phyloP scores from a whole-genome alignment of 2,888 invertebrate species.

The Perizoma flavofasciatum region DNA sequence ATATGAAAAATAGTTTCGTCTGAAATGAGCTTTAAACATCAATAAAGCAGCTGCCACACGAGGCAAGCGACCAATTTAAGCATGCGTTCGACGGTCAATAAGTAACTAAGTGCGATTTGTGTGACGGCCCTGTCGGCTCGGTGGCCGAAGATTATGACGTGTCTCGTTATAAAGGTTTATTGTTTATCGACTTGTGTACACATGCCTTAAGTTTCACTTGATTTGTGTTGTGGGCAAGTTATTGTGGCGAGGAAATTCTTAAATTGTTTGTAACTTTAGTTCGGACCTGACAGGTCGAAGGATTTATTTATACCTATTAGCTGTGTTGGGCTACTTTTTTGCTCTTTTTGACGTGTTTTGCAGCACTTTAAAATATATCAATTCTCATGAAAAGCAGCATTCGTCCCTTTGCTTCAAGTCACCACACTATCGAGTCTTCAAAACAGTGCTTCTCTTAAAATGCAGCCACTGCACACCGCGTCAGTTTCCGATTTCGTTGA shows the following conservation, averaged over 20 bases:
- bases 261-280: slow-evolving; percentile 22
- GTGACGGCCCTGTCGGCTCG: slow-evolving; percentile 56
- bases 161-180: slow-evolving; percentile 72
- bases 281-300: neutral
- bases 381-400: too few relatives aligned
- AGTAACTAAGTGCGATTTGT: slow-evolving; percentile 72
- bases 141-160: slow-evolving; percentile 68
- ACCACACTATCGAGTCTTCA: too few relatives aligned
- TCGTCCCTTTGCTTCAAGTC: too few relatives aligned
- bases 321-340: too few relatives aligned
- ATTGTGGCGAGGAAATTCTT: slow-evolving; percentile 23
- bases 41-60: slow-evolving; percentile 42
- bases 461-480: too few relatives aligned
- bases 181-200: slow-evolving; percentile 61
- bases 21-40: slow-evolving; percentile 22
- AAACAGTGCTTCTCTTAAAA: too few relatives aligned
- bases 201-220: slow-evolving; percentile 36
- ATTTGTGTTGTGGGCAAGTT: slow-evolving; percentile 35
- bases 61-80: slow-evolving; percentile 46
- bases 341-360: too few relatives aligned
- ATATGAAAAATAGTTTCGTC: neutral
- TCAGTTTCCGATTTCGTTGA: too few relatives aligned
- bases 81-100: slow-evolving; percentile 52
- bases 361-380: too few relatives aligned
- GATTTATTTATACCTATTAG: too few relatives aligned